These are phyloP conservation scores for Pipa parva DNA, from an alignment of 2,113 vertebrate genomes.

Conservation along the genomic window DNA sequence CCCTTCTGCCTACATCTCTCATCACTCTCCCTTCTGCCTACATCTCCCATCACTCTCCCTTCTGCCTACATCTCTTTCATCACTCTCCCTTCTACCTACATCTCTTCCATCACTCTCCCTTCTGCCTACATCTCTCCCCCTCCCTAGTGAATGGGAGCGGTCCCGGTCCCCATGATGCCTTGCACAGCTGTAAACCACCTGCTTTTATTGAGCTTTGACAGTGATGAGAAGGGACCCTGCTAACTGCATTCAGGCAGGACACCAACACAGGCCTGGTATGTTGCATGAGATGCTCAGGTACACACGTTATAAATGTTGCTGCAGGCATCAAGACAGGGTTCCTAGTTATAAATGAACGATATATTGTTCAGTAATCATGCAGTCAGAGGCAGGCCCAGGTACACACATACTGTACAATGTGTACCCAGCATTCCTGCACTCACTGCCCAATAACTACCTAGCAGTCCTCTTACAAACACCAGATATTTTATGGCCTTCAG, in stretches of 20 bases:
- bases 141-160: constrained; percentile 57
- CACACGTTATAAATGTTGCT: constrained; percentile 18
- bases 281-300: rapidly evolving
- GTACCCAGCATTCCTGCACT: no score
- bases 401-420: no score
- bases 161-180: constrained; percentile 57
- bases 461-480: no score
- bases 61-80: constrained; percentile 16
- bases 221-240: constrained; percentile 47
- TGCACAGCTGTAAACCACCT: constrained; percentile 64
- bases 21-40: constrained; percentile 22
- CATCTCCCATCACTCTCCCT: constrained; percentile 26
- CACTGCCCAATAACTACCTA: no score
- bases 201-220: constrained; percentile 53
- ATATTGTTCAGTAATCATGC: neutral
- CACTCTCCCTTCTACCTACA: constrained; percentile 30
- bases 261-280: constrained; percentile 24
- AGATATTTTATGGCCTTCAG: no score
- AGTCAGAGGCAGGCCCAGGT: no score
- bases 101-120: constrained; percentile 23
- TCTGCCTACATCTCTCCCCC: constrained; percentile 44
- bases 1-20: neutral
- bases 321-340: constrained; percentile 8
- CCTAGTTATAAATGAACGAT: neutral
- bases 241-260: constrained; percentile 13